A percentile compares a stretch with the other conserved stretches of the same genome.
These are phyloP conservation scores for Hypanus sabinus DNA, from an alignment of 2,113 vertebrate genomes.

Conservation along the genomic window DNA sequence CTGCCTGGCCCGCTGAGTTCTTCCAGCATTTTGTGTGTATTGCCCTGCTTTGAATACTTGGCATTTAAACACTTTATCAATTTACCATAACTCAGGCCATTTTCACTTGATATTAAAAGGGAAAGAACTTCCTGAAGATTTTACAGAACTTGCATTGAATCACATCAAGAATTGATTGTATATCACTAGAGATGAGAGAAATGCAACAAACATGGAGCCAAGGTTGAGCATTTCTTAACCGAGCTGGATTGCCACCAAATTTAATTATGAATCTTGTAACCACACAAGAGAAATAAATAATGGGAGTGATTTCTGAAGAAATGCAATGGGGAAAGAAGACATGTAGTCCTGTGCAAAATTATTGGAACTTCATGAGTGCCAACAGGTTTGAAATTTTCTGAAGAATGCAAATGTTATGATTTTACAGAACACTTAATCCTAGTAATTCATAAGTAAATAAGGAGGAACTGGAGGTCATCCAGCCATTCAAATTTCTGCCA, in stretches of 20 bases:
- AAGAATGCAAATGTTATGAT: too few species aligned
- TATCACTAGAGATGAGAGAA: background rate
- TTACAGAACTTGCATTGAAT: background rate
- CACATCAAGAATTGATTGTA: background rate
- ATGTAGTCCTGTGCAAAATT: too few species aligned
- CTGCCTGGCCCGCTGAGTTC: too few species aligned
- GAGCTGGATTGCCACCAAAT: background rate
- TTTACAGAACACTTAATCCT: too few species aligned
- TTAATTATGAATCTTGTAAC: background rate
- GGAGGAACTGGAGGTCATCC: too few species aligned
- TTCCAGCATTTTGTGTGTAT: too few species aligned
- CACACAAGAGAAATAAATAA: background rate
- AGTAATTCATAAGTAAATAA: too few species aligned
- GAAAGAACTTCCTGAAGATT: background rate
- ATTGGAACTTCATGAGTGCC: too few species aligned
- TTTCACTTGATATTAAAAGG: background rate
- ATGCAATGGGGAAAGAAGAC: background rate
- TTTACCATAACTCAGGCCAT: background rate
- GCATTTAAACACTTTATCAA: background rate
- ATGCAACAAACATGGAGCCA: background rate
- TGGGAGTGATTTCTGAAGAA: background rate
- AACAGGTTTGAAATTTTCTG: too few species aligned
- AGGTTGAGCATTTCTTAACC: background rate
- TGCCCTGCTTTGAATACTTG: background rate
- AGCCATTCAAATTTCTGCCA: too few species aligned